Evolutionary conservation across 2,888 invertebrate genomes (phyloP), one percentile per base, ranked within the genome.

Genomic region (Chrysolina haemoptera): DNA sequence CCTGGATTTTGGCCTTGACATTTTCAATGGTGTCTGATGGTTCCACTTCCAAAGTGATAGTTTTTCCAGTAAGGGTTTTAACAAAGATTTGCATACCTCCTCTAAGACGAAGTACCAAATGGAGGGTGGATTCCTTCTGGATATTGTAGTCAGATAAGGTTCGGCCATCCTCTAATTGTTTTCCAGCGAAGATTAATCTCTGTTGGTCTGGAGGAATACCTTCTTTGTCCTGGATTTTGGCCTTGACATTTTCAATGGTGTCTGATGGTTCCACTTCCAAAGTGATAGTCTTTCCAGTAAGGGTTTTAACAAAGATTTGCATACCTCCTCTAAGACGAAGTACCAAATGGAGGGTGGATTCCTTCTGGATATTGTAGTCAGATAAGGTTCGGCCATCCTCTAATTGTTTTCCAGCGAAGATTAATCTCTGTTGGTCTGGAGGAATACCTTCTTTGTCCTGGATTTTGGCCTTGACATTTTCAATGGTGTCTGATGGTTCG

Each of bases 321-420:
- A 93, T 92, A 91, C 98, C 97, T 91, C 98, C 97, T 87, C 97
- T 92, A 81, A 98, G 93, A 89, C 98, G 94, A 76, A 98, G 91
- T 78, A 98, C 97, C 90, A 96, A 92, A 88, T 98, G 97, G 77
- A 98, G 92, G 1, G 98, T 98, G 0, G 97, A 97, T 89, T 97
- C 96, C 88, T 97, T 96, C 87, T 97, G 96, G 85, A 97, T 96
- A 86, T 96, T 96, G 89, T 96, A 96, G 87, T 97, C 97, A 0
- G 95, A 95, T 0, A 97, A 90, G 18, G 96, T 97, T 74, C 96
- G 93, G 8, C 96, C 97, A 92, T 97, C 97, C 90, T 97, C 96
- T 41, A 82, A 84, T 85, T 93, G 93, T 84, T 92, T 92, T 11
- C 93, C 93, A 74, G 92, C 91, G 83, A 64, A 64, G 46, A 64